These are phyloP conservation scores for Calyptomena viridis DNA, from an alignment of 2,113 vertebrate species.

Conservation along the genomic window DNA sequence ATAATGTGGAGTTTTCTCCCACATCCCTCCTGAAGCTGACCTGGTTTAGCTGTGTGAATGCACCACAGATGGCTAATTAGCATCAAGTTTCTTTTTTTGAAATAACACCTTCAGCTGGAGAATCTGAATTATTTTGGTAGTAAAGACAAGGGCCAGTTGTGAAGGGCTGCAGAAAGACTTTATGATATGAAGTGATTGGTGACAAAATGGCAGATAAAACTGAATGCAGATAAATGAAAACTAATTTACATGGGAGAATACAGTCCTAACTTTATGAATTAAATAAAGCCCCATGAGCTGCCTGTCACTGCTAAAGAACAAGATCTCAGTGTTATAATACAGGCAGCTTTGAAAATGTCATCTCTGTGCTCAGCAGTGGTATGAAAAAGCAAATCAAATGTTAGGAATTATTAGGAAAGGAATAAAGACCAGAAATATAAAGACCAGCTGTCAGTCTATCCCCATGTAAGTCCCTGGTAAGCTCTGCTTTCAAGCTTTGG, in stretches of 20 bases:
- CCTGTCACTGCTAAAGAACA: constrained; percentile 37
- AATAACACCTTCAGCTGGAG: not conserved
- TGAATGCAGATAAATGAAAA: not conserved
- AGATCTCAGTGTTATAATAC: constrained; percentile 6
- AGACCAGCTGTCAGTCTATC: not conserved
- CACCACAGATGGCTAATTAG: not conserved
- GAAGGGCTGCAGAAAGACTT: not conserved
- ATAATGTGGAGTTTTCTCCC: not conserved
- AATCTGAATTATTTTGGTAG: not conserved
- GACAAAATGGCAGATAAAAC: constrained; percentile 28
- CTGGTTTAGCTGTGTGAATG: not conserved
- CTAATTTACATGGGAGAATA: not conserved
- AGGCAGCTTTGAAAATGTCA: constrained; percentile 53
- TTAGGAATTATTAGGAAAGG: constrained; percentile 14
- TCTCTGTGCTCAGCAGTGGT: not conserved
- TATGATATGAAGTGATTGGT: not conserved
- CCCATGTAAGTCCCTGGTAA: not conserved
- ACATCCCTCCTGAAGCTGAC: not conserved
- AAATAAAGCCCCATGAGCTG: not conserved
- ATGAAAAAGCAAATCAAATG: constrained; percentile 13
- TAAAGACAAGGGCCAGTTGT: not conserved
- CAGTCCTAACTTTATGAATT: constrained; percentile 18
- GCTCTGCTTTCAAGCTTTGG: not conserved
- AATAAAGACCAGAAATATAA: not conserved
- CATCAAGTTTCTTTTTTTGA: not conserved